These are phyloP conservation scores for Zygothrica quintamaculata DNA, from an alignment of 2,888 invertebrate species.

Conservation along the genomic window DNA sequence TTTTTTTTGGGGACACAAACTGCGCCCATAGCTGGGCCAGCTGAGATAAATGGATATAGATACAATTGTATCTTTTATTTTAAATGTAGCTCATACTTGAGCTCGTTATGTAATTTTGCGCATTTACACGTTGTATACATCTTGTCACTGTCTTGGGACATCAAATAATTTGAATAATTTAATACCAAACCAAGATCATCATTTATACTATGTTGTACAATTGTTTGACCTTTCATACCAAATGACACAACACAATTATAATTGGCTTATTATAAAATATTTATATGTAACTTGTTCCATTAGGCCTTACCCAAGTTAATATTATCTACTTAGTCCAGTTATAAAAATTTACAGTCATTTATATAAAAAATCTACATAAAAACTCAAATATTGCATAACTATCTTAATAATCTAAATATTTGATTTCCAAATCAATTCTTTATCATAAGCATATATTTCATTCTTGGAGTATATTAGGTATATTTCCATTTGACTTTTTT, in stretches of 20 bases:
- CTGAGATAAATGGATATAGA: constrained; percentile 66
- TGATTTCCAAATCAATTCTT: too few relatives aligned
- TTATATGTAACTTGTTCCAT: constrained; percentile 24
- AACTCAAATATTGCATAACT: too few relatives aligned
- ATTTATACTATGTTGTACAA: constrained; percentile 68
- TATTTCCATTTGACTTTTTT: too few relatives aligned
- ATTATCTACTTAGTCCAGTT: neutral
- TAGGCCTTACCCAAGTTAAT: constrained; percentile 17
- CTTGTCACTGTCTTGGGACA: constrained; percentile 30
- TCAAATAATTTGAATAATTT: constrained; percentile 40
- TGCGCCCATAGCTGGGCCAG: constrained; percentile 32
- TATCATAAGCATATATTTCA: too few relatives aligned
- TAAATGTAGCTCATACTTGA: constrained; percentile 42
- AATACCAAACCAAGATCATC: constrained; percentile 36
- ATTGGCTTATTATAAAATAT: constrained; percentile 8
- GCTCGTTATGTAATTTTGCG: constrained; percentile 65
- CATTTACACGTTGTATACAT: constrained; percentile 62
- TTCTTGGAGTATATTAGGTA: too few relatives aligned
- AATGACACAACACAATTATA: constrained; percentile 39
- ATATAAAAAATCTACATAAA: too few relatives aligned
- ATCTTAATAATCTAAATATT: too few relatives aligned
- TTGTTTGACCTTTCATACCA: constrained; percentile 41
- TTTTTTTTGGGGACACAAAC: constrained; percentile 28
- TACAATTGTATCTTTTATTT: constrained; percentile 71
- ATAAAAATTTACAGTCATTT: too few relatives aligned